Base-by-base conservation (phyloP, 2,888 invertebrate species). In the Nomada goodeniana region DNA sequence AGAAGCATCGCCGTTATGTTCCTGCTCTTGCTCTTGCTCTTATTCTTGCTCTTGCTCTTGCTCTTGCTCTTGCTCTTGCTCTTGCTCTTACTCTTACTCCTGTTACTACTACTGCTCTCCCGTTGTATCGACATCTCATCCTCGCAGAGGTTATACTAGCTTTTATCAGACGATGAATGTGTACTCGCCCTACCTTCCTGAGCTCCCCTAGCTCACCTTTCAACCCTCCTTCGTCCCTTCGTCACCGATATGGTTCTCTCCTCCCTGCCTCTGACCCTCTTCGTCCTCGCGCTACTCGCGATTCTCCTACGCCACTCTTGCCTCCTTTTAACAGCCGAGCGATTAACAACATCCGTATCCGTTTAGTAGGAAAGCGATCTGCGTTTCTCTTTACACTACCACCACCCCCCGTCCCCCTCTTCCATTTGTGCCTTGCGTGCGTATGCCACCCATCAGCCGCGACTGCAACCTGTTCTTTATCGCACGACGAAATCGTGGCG, bases 41-140 rank as follows among this genome's bases (percentile, higher is more conserved):
- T 82, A 44, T 65, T 68, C 75, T 65, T 23, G 23, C 23, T 23
- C 23, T 23, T 23, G 23, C 23, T 23, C 23, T n/a, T 74, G 65
- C 68, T 72, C 64, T 72, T 64, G 67, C 65, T 44, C 63, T 53
- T 71, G 70, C 76, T 61, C 81, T 73, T 71, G 80, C 74, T 83
- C 75, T 65, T 76, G 69, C 82, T 73, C 68, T 76, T 83, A 52
- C 79, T 82, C 60, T 67, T 82, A 55, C 72, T 68, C 75, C 70
- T 71, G 72, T 69, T 75, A 68, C 75, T 60, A 71, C 69, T 50
- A 63, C 57, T 71, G 73, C 76, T 64, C 81, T 74, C 80, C 83
- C 85, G 85, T 89, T 90, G 90, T 91, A 91, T 91, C 89, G 91
- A 91, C 91, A 91, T 91, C 89, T 90, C 89, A 91, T 91, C 91